A percentile compares a stretch with the other conserved stretches of the same genome.
These are phyloP conservation scores for Leucosticte australis DNA, from an alignment of 2,113 vertebrate species.

Conservation along the genomic window DNA sequence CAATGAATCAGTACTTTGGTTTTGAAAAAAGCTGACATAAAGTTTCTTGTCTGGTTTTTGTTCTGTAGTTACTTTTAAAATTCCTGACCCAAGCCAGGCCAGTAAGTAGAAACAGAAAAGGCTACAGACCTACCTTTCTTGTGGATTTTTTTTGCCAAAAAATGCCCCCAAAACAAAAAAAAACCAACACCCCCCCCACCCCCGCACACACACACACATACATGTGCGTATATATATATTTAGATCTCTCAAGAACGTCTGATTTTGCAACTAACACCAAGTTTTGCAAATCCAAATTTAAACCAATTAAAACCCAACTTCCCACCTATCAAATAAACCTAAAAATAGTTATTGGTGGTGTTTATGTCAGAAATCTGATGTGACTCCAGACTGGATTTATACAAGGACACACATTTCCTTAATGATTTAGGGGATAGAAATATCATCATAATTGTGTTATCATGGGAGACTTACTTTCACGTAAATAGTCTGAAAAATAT, in stretches of 20 bases:
- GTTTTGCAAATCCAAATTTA: background rate
- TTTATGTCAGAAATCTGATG: background rate
- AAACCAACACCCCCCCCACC: too few species aligned
- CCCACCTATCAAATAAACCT: background rate
- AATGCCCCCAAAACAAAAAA: background rate
- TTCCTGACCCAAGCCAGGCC: background rate
- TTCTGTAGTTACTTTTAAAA: background rate
- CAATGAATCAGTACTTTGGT: background rate
- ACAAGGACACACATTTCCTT: background rate
- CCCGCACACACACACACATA: too few species aligned
- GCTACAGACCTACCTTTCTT: background rate
- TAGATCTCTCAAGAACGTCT: background rate
- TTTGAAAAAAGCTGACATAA: background rate
- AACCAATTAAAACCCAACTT: background rate
- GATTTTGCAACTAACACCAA: background rate
- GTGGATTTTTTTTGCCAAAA: background rate
- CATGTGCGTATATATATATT: too few species aligned
- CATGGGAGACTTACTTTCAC: background rate
- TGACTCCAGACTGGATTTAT: background rate
- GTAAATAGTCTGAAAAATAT: background rate
- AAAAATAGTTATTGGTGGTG: background rate
- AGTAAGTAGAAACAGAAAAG: conserved; percentile 17
- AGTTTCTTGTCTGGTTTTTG: background rate
- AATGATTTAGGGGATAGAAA: background rate
- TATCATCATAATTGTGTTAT: background rate